Base-by-base conservation (phyloP, 2,888 invertebrate genomes). In the Idaea aversata region DNA sequence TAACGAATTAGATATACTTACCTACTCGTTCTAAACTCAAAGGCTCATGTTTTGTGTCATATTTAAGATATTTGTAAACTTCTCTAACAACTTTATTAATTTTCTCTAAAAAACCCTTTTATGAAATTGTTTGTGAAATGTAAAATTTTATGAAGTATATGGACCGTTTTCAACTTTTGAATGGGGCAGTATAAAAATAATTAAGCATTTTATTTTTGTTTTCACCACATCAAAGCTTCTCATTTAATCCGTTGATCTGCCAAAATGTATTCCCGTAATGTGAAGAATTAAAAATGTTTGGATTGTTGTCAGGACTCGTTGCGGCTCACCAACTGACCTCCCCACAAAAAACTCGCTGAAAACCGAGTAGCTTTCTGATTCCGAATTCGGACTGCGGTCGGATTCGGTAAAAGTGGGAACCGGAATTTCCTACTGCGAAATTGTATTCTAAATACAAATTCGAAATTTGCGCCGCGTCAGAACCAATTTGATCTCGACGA, bases 301-400 rank as follows among this genome's bases (percentile, higher is more conserved):
- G 67, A 72, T 71, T 76, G 73, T 57, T 75, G 75, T 78, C 78
- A 77, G 79, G 63, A 64, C 71, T 65, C 75, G 71, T 74, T 79
- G 85, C 71, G 83, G 83, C 64, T 72, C 77, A 76, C 80, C 82
- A 79, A 82, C 79, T 79, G 79, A 76, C 72, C 77, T 69, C 61
- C 67, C 76, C 79, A 63, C 79, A 82, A 83, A 86, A 84, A 82
- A 77, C 79, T 77, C 75, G 65, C 70, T 71, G 67, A 76, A 79
- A 75, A 77, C 72, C 77, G 73, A 66, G 70, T 63, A 74, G 77
- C 72, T 80, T 80, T 79, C 81, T 79, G 79, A 83, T 84, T 83
- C 75, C 75, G 73, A 79, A 77, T 80, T 78, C 69, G 77, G 80
- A 71, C 77, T 85, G 88, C 68, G 88, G 88, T 81, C 68, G 72